A percentile compares a stretch with the other conserved stretches of the same genome.
phyloP scores from a whole-genome alignment of 2,888 invertebrate genomes.

The Conomelus anceps region DNA sequence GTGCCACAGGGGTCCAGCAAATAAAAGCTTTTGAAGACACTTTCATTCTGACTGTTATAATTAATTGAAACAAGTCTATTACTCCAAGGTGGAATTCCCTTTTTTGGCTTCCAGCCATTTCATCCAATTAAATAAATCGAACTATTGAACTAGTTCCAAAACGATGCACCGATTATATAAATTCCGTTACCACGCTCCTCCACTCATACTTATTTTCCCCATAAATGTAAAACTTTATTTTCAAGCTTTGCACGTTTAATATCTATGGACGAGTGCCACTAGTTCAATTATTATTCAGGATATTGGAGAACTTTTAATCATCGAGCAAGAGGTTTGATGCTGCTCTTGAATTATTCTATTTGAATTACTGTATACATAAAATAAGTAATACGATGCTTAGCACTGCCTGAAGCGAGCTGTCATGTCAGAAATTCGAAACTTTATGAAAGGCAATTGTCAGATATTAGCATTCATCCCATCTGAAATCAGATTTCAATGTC shows the following conservation, averaged over 20 bases:
- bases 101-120: not conserved
- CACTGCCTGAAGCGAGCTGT: too few species aligned
- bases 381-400: too few species aligned
- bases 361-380: too few species aligned
- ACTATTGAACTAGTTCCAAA: not conserved
- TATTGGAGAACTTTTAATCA: not conserved
- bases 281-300: not conserved
- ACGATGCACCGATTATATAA: not conserved
- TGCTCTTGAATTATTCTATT: too few species aligned
- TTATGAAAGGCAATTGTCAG: too few species aligned
- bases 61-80: not conserved
- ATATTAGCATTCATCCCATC: too few species aligned
- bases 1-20: too few species aligned
- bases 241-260: not conserved
- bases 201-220: not conserved
- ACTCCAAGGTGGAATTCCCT: not conserved
- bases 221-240: not conserved
- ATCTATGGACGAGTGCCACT: not conserved
- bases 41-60: not conserved
- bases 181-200: not conserved
- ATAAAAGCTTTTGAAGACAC: not conserved
- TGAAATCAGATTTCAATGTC: too few species aligned
- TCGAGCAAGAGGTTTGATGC: too few species aligned
- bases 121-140: slow-evolving; percentile 1
- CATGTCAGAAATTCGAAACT: too few species aligned